Evolutionary conservation across 2,888 invertebrate genomes (phyloP).

Genomic region (Microctonus hyperodae): DNA sequence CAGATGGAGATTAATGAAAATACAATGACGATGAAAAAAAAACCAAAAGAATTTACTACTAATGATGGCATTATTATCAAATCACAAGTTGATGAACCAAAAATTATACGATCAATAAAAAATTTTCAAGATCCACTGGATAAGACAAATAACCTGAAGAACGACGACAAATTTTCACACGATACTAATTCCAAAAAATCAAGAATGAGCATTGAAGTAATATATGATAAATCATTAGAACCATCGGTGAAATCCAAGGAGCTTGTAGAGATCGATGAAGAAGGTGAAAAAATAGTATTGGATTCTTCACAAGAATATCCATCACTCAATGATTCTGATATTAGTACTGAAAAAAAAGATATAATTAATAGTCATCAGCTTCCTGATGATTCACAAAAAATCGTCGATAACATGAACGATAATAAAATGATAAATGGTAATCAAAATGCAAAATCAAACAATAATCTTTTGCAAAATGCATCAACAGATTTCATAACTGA

Average conservation of each 20-base stretch:
- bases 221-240: conserved; percentile 48
- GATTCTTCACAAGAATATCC: conserved; percentile 48
- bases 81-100: neutral
- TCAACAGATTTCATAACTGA: conserved; percentile 39
- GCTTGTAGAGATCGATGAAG: conserved; percentile 55
- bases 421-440: conserved; percentile 48
- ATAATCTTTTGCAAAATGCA: conserved; percentile 41
- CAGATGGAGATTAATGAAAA: conserved; percentile 1
- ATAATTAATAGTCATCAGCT: conserved; percentile 39
- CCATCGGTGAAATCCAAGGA: conserved; percentile 43
- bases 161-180: neutral
- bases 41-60: conserved; percentile 1
- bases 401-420: conserved; percentile 33
- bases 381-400: conserved; percentile 37
- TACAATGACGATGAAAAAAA: conserved; percentile 25
- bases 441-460: conserved; percentile 38
- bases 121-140: conserved; percentile 6
- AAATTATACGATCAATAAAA: neutral
- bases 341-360: conserved; percentile 35
- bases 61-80: neutral
- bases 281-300: conserved; percentile 50
- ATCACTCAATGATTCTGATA: conserved; percentile 26
- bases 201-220: conserved; percentile 53
- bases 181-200: conserved; percentile 37
- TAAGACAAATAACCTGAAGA: neutral